These are phyloP conservation scores for Nymphalis io DNA, from an alignment of 1,140 invertebrate genomes.

Conservation along the genomic window DNA sequence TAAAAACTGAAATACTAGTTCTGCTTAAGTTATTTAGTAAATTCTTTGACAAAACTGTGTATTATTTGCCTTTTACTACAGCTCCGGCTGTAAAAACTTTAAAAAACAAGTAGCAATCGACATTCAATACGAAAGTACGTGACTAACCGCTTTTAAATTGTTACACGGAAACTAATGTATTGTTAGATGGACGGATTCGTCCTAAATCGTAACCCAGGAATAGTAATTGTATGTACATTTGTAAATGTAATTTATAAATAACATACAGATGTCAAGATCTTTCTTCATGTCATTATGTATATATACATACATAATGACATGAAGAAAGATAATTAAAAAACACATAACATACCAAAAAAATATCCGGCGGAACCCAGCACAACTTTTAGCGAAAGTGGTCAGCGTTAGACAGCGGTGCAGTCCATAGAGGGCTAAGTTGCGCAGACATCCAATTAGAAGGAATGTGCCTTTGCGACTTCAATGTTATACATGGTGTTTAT, in stretches of 20 bases:
- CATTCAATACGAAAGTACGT: slow-evolving; percentile 21
- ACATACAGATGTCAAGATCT: too few species aligned
- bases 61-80: too few species aligned
- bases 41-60: too few species aligned
- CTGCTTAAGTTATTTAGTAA: not conserved
- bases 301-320: too few species aligned
- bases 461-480: slow-evolving; percentile 57
- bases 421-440: slow-evolving; percentile 59
- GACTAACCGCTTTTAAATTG: slow-evolving; percentile 36
- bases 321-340: too few species aligned
- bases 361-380: slow-evolving; percentile 1
- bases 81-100: not conserved
- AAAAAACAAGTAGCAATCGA: not conserved
- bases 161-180: slow-evolving; percentile 31
- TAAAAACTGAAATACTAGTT: not conserved
- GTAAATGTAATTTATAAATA: not conserved
- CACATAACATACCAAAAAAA: not conserved
- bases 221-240: not conserved
- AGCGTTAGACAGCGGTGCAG: slow-evolving; percentile 48
- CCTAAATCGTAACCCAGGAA: slow-evolving; percentile 17
- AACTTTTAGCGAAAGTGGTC: slow-evolving; percentile 61
- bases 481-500: slow-evolving; percentile 53
- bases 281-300: too few species aligned
- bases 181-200: slow-evolving; percentile 26
- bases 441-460: slow-evolving; percentile 74